Conservation (phyloP, 2,888 invertebrate species). For the Caenorhabditis zanzibari region DNA sequence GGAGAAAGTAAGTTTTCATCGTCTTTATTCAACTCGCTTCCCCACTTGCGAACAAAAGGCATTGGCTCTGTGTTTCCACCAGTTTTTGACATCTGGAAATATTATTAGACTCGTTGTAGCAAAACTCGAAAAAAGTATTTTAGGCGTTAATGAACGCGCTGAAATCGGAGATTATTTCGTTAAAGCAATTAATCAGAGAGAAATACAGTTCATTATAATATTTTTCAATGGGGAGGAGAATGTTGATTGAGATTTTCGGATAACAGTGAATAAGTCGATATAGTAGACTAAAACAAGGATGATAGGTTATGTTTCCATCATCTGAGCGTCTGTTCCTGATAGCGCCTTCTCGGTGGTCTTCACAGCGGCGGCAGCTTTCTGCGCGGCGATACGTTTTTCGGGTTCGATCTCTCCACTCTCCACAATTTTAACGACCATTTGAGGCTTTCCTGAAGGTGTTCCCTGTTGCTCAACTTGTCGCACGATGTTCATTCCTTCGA, state of each 20-base stretch:
- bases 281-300: constrained; percentile 9
- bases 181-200: not conserved
- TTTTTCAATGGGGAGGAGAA: not conserved
- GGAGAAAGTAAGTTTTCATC: constrained; percentile 17
- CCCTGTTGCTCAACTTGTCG: constrained; percentile 82
- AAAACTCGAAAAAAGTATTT: constrained; percentile 15
- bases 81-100: constrained; percentile 70
- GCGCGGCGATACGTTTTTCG: constrained; percentile 67
- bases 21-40: constrained; percentile 48
- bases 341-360: constrained; percentile 35
- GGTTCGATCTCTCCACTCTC: constrained; percentile 78
- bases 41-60: constrained; percentile 82
- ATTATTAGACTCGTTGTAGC: not conserved
- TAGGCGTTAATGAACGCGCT: not conserved
- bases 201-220: constrained; percentile 3
- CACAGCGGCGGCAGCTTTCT: constrained; percentile 32
- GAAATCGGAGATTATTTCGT: not conserved
- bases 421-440: constrained; percentile 79
- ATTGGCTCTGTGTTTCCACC: constrained; percentile 82
- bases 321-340: constrained; percentile 30
- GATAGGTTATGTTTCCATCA: constrained; percentile 25
- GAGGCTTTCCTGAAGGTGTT: constrained; percentile 80
- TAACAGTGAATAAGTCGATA: too few species aligned
- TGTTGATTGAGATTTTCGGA: not conserved
- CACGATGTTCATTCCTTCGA: constrained; percentile 85